These are phyloP conservation scores for Enteromius treurensis DNA, from an alignment of 2,797 vertebrate species.

Conservation along the genomic window DNA sequence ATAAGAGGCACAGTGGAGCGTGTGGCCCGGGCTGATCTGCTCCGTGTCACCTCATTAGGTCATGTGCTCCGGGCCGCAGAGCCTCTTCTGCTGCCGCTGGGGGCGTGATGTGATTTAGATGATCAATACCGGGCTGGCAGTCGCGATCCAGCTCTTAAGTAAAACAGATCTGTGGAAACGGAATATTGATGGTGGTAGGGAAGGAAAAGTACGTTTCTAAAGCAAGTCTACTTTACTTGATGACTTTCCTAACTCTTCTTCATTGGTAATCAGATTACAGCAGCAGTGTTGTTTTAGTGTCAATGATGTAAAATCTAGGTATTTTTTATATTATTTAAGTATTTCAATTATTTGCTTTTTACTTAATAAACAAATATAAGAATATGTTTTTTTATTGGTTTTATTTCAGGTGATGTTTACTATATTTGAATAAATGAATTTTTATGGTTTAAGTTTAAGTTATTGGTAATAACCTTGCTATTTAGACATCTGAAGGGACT, in stretches of 20 bases:
- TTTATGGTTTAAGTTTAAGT: not conserved
- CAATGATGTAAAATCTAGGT: not conserved
- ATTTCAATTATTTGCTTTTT: not conserved
- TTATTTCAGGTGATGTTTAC: not conserved
- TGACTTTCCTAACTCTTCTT: not conserved
- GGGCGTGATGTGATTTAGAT: slow-evolving; percentile 41
- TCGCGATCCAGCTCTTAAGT: slow-evolving; percentile 20
- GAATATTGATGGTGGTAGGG: slow-evolving; percentile 6
- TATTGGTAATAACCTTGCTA: not conserved
- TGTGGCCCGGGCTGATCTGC: slow-evolving; percentile 27
- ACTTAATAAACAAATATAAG: not conserved
- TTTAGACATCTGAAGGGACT: not conserved
- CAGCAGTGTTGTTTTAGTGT: not conserved
- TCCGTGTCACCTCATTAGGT: slow-evolving; percentile 48
- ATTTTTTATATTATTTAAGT: not conserved
- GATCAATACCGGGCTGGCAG: slow-evolving; percentile 44
- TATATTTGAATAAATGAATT: not conserved
- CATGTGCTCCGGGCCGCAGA: not conserved
- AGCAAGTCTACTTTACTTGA: not conserved
- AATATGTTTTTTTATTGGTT: not conserved
- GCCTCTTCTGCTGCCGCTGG: slow-evolving; percentile 33
- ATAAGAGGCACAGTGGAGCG: slow-evolving; percentile 34
- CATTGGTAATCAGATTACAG: not conserved
- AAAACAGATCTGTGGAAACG: slow-evolving; percentile 30
- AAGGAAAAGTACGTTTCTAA: not conserved